Evolutionary conservation across 2,888 invertebrate genomes (phyloP), one percentile per base, ranked within the genome.

Genomic region (Cheilosia urbana): DNA sequence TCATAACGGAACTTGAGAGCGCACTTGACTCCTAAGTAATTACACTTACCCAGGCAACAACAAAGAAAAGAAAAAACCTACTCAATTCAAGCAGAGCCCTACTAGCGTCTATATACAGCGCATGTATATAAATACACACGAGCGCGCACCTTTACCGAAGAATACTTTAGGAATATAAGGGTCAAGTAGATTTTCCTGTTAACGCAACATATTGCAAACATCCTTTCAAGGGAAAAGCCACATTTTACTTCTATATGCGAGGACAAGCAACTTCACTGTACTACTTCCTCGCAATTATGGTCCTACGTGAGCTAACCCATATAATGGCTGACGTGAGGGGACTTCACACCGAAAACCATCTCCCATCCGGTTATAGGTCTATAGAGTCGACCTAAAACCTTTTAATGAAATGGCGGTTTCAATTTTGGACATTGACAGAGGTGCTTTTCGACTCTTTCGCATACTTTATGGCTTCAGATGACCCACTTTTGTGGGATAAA

Each of bases 151-250:
- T 45, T 37, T 13, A 37, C 37, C 11, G 2, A 37, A 13, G 4
- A 13, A 13, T 13, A 37, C 42, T 9, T 47, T 47, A 19, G 9
- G 47, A 17, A 47, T 47, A 47, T 47, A 17, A 17, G 19, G 47
- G 47, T 47, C 47, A 47, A 47, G 17, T 47, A 19, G 47, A 47
- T 47, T 19, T 47, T 47, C 47, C 47, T 47, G 7, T 47, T 47
- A 6, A 45, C n/a, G 6, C 5, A 45, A 45, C 45, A 45, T 45
- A 17, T 45, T 45, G 45, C 17, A 17, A 45, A 2, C 7, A 17
- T 19, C 47, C 17, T 47, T 7, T 47, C 3, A 47, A 19, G 47
- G 9, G 47, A 17, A 19, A 47, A 6, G 9, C 47, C 47, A 17
- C 47, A 19, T 47, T 47, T 19, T 19, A 47, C 47, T 19, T 4